Base-by-base conservation (phyloP, 2,113 vertebrate genomes). In the Pituophis catenifer region DNA sequence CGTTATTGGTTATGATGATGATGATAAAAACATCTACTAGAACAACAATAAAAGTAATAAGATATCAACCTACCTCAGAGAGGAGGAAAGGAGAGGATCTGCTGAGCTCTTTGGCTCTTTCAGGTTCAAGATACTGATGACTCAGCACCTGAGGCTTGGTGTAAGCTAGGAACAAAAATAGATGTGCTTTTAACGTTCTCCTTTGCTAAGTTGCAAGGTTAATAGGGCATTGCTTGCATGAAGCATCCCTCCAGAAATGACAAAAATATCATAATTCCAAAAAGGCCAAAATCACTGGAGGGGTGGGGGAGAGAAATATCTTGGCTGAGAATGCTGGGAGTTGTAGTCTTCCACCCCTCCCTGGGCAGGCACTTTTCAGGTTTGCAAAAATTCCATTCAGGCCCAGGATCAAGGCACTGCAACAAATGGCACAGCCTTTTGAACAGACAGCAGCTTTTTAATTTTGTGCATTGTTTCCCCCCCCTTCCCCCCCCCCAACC, bases 61-160 rank as follows among this genome's bases (percentile, higher is more conserved):
- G 44, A 44, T 9, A 29, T 29, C 55, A 29, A 57, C 96, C 93
- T 96, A 98, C 97, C 97, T 98, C 97, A 92, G 97, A 97, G 23
- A 97, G 92, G 75, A 98, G 95, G 88, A 97, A 75, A 89, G 97
- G 97, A 89, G 96, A 96, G 55, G 97, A 98, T 97, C 93, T 97
- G 95, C 97, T 98, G 94, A 97, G 94, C 3, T 98, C 97, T 95
- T 98, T 98, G 91, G 97, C 93, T 93, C 97, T 96, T 89, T 97
- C 96, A 12, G 97, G 97, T 90, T 97, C 97, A 89, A 97, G 94
- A 85, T 96, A 95, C 54, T 97, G 97, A 70, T 96, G 95, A 17
- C 92, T 89, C 93, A 95, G 94, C 94, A 95, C 89, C 65, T 95
- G 92, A 62, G 97, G 97, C 95, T 97, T 97, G 91, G 93, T 97